Base-by-base conservation (phyloP, 2,888 invertebrate species). In the Limnephilus rhombicus region DNA sequence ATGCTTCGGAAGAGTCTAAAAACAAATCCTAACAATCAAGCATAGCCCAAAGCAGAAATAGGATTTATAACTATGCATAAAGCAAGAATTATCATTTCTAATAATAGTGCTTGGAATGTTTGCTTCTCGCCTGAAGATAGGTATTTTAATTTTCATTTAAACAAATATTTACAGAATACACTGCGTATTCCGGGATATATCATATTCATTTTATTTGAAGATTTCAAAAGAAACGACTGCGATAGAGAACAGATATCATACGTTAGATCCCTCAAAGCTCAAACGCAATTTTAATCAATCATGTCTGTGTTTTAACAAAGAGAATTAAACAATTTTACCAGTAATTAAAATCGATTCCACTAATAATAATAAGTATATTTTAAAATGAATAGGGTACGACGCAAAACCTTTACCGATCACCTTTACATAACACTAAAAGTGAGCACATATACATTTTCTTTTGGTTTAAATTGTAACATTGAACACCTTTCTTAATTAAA, bases 161-260 rank as follows among this genome's bases (percentile, higher is more conserved):
- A 53, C 29, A 87, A 87, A 87, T 68, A 87, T 87, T 87, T 87
- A 87, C 53, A 87, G 13, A n/a, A 87, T 87, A 87, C 87, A 53
- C 11, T 87, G 87, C 87, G 53, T 53, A 87, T 49, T 87, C 53
- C 87, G 29, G 87, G 31, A 87, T 49, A 87, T 87, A 85, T 87
- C 53, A 53, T 68, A 53, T 31, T 87, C 29, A 68, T 31, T 85
- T 53, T 68, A 87, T 53, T 87, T 53, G 87, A 31, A 87, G 68
- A 87, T 87, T 87, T 85, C n/a, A 53, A 87, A 87, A 87, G 87
- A 87, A 87, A 53, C 87, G 13, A 29, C 7, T 31, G 31, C 29
- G 68, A 87, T 87, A 53, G 53, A 31, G 87, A 87, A 68, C 87
- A 87, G 87, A 87, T 53, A 87, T 49, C 45, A 85, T 85, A n/a